A percentile compares a stretch with the other conserved stretches of the same genome.
These are phyloP conservation scores for Bellardia bayeri DNA, from an alignment of 2,888 invertebrate genomes.

Conservation along the genomic window DNA sequence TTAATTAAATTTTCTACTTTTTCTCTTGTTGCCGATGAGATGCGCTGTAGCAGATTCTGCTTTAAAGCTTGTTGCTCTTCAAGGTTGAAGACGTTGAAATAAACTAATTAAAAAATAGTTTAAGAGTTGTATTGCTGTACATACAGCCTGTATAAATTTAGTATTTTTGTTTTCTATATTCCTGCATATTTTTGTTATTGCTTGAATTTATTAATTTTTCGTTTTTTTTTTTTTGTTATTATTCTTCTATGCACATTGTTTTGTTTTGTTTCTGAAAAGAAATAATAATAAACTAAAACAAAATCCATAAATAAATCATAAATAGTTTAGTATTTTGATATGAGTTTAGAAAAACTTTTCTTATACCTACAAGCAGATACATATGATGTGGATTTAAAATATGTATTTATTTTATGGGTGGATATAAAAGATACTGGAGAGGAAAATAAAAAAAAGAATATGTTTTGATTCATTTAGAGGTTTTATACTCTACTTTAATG, in stretches of 20 bases:
- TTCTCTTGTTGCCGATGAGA: slow-evolving; percentile 21
- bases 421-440: neutral
- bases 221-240: slow-evolving; percentile 35
- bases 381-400: neutral
- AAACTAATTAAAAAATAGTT: slow-evolving; percentile 66
- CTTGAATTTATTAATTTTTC: slow-evolving; percentile 42
- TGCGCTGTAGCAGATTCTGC: neutral
- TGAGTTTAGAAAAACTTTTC: slow-evolving; percentile 8
- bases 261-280: neutral
- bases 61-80: slow-evolving; percentile 45
- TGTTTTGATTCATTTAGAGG: too few relatives aligned
- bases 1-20: slow-evolving; percentile 64
- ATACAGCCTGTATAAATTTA: neutral
- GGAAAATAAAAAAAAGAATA: too few relatives aligned
- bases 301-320: slow-evolving; percentile 34
- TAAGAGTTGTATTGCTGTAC: slow-evolving; percentile 32
- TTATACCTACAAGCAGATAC: neutral
- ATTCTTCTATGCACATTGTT: slow-evolving; percentile 26
- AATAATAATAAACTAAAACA: slow-evolving; percentile 30
- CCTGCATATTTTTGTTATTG: slow-evolving; percentile 13
- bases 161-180: neutral
- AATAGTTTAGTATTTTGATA: slow-evolving; percentile 33
- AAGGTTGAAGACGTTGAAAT: slow-evolving; percentile 64
- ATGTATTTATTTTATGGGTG: neutral
- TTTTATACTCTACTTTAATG: too few relatives aligned